Evolutionary conservation across 2,888 invertebrate genomes (phyloP).

Genomic region (Agrypnus murinus): DNA sequence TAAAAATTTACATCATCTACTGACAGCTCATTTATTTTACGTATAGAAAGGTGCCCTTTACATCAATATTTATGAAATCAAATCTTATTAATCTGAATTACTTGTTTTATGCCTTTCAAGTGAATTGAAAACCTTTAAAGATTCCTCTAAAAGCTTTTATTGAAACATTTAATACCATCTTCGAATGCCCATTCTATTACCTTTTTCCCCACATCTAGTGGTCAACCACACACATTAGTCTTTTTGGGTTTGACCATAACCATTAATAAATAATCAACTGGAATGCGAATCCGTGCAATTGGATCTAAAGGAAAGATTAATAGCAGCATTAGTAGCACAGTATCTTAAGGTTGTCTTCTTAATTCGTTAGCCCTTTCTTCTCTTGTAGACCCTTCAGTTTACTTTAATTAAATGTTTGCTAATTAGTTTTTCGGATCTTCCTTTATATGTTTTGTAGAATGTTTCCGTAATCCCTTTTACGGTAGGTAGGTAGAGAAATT

Average conservation of each 20-base stretch:
- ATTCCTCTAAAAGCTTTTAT: no score
- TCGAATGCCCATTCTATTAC: no score
- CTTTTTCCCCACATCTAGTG: no score
- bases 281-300: conserved; percentile 23
- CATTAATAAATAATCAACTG: conserved; percentile 26
- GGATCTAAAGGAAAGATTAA: conserved; percentile 18
- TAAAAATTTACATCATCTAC: no score
- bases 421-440: not conserved
- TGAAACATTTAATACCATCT: no score
- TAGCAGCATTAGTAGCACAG: conserved; percentile 8
- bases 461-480: not conserved
- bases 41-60: no score
- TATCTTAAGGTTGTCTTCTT: conserved; percentile 11
- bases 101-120: no score
- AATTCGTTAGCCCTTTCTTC: not conserved
- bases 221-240: conserved; percentile 8
- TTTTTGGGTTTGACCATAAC: conserved; percentile 10
- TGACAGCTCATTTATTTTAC: no score
- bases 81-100: no score
- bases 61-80: no score
- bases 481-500: no score
- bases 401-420: not conserved
- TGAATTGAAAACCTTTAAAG: no score
- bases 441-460: not conserved
- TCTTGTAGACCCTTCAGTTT: not conserved